Evolutionary conservation across 2,113 vertebrate species (phyloP), one percentile per base, ranked within the genome.

Genomic region (Chionomys nivalis): DNA sequence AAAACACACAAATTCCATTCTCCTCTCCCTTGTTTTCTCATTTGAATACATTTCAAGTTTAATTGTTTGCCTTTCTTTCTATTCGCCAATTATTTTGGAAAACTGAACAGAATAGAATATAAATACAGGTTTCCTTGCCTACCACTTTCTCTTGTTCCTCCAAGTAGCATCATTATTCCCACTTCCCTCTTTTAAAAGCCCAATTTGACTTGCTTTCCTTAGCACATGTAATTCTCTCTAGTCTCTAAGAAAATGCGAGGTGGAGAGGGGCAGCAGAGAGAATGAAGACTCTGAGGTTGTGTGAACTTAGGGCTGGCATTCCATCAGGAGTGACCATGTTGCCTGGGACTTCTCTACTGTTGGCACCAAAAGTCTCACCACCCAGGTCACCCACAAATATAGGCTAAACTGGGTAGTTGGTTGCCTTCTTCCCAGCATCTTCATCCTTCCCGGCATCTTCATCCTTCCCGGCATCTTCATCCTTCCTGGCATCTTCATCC

Each of bases 11-110:
- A 42, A 91, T 66, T 73, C 44, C 44, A 31, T 12, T 76, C 55
- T 76, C 31, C 12, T 75, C 63, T 86, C 66, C 49, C 70, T 94
- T 55, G 47, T 88, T 88, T 95, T 93, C 86, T 85, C 49, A 66
- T 94, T 90, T 97, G 88, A 92, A 91, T 77, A 77, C 19, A 44
- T 85, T 91, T 96, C 91, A 52, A 72, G 23, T 79, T 93, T 94
- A 97, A 96, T 88, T 93, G 94, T 33, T 92, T 75, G 33, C 63
- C 85, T 33, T 89, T 93, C 72, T 88, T 93, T 87, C 77, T 86
- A 24, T 33, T 83, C 75, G 61, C 76, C 90, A 90, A 63, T 94
- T 92, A 93, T 94, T 91, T 89, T 47, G 92, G 77, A 94, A 94
- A 96, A 76, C 77, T 39, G 78, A 95, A 87, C 49, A 13, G 65